Evolutionary conservation across 2,888 invertebrate species (phyloP), one percentile per base, ranked within the genome.

Genomic region (Drosophila yooni): DNA sequence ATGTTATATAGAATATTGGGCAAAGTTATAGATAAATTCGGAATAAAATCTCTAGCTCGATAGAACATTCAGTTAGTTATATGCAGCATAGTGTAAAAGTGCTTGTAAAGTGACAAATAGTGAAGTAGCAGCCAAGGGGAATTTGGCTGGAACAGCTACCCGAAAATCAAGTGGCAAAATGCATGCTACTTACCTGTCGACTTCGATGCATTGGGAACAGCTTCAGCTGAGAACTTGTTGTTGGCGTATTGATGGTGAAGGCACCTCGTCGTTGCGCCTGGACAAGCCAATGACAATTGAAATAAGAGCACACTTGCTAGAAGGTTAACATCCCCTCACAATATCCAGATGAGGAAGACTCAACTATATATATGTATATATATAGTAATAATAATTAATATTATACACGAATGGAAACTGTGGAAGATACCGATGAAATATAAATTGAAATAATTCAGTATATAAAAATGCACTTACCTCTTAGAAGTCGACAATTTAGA

Each of bases 141-240:
- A 56, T 57, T 58, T 64, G 72, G 66, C 34, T 31, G 33, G 21
- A 68, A 64, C 58, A 72, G 50, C 68, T 57, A 66, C 72, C 76
- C 69, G 71, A 54, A 74, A 76, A 46, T 70, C 48, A 73, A 56
- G 70, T 65, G 72, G 48, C 50, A 66, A 61, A 66, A 59, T 71
- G 77, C 81, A 80, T 83, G 74, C 72, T 86, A 83, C 82, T 82
- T 83, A 82, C 82, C 86, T 72, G 74, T 53, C 66, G 57, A 67
- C 52, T 46, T 25, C 56, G 54, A 64, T 58, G 60, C 72, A 76
- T 76, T 63, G 25, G 61, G 76, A 72, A 48, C 70, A 64, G 36
- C n/a, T 51, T n/a, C 21, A 52, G 56, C 40, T 59, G 38, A 1
- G 6, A 25, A 11, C 11, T 11, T 43, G n/a, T 11, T 43, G 43